phyloP scores from a whole-genome alignment of 2,888 invertebrate genomes.

The Agrilus mali region DNA sequence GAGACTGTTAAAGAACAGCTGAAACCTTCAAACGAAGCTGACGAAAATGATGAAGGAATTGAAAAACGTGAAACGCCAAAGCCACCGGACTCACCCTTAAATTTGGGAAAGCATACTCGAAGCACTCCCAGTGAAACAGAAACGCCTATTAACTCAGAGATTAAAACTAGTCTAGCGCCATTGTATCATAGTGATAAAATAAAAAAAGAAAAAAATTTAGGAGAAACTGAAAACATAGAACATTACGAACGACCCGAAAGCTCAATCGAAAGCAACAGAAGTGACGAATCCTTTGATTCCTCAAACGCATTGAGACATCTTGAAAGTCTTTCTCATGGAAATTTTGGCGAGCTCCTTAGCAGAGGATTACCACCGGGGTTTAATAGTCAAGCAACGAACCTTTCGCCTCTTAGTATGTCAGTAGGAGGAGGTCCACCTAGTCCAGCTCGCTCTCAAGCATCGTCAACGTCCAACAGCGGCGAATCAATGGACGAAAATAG shows the following conservation, averaged over 20 bases:
- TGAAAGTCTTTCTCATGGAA: slow-evolving; percentile 68
- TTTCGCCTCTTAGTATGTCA: slow-evolving; percentile 36
- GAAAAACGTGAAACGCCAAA: slow-evolving; percentile 16
- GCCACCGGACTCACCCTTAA: slow-evolving; percentile 28
- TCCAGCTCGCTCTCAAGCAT: slow-evolving; percentile 47
- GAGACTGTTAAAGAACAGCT: slow-evolving; percentile 13
- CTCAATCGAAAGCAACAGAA: slow-evolving; percentile 42
- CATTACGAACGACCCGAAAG: slow-evolving; percentile 36
- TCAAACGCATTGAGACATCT: slow-evolving; percentile 63
- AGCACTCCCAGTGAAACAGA: slow-evolving; percentile 34
- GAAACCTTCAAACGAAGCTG: slow-evolving; percentile 7
- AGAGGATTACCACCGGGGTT: slow-evolving; percentile 31
- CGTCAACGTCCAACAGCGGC: slow-evolving; percentile 44
- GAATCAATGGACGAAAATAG: slow-evolving; percentile 45
- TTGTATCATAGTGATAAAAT: slow-evolving; percentile 31
- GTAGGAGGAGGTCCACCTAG: slow-evolving; percentile 44
- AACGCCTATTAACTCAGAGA: slow-evolving; percentile 25
- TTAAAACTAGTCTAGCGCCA: slow-evolving; percentile 33
- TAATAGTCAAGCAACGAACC: slow-evolving; percentile 29
- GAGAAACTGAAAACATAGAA: slow-evolving; percentile 28
- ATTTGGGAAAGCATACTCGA: slow-evolving; percentile 34
- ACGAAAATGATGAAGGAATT: slow-evolving; percentile 11
- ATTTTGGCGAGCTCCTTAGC: slow-evolving; percentile 46
- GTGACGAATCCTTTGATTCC: slow-evolving; percentile 47
- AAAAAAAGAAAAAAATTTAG: slow-evolving; percentile 31